A percentile compares a stretch with the other conserved stretches of the same genome.
These are phyloP conservation scores for Pelodytes ibericus DNA, from an alignment of 2,797 vertebrate genomes.

Conservation along the genomic window DNA sequence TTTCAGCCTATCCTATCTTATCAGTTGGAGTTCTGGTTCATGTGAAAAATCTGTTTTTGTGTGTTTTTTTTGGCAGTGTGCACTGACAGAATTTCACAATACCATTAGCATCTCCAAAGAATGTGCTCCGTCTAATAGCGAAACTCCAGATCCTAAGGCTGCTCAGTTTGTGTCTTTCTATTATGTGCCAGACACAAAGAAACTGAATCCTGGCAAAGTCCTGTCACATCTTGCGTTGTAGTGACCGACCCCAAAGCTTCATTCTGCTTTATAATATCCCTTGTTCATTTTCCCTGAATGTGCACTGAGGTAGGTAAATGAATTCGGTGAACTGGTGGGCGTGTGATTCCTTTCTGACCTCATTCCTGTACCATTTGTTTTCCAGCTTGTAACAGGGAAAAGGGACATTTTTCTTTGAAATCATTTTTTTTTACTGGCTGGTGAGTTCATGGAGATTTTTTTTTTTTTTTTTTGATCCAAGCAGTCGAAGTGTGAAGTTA, in stretches of 20 bases:
- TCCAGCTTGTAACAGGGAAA: slow-evolving; percentile 80
- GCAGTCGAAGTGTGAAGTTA: slow-evolving; percentile 64
- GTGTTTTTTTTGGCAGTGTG: slow-evolving; percentile 79
- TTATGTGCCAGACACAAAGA: slow-evolving; percentile 94
- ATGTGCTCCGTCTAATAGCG: slow-evolving; percentile 82
- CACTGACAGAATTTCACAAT: slow-evolving; percentile 83
- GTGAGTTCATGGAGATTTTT: slow-evolving; percentile 84
- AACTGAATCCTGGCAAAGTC: slow-evolving; percentile 85
- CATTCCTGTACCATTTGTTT: slow-evolving; percentile 88
- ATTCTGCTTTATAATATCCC: slow-evolving; percentile 74
- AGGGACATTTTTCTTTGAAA: slow-evolving; percentile 80
- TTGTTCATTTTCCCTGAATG: slow-evolving; percentile 81
- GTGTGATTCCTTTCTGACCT: slow-evolving; percentile 79
- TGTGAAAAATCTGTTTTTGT: slow-evolving; percentile 83
- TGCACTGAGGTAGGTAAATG: slow-evolving; percentile 91
- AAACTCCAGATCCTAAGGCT: slow-evolving; percentile 78
- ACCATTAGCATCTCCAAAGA: slow-evolving; percentile 98
- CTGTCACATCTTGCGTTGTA: slow-evolving; percentile 90
- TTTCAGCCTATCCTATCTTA: too few species aligned
- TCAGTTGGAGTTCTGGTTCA: too few species aligned
- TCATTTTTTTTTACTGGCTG: slow-evolving; percentile 79
- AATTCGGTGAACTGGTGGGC: slow-evolving; percentile 84
- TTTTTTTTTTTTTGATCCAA: slow-evolving; percentile 80
- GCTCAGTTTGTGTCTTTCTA: slow-evolving; percentile 91
- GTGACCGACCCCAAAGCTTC: slow-evolving; percentile 84